Evolutionary conservation across 2,797 vertebrate genomes (phyloP), one percentile per base, ranked within the genome.

Genomic region (Oreortyx pictus): DNA sequence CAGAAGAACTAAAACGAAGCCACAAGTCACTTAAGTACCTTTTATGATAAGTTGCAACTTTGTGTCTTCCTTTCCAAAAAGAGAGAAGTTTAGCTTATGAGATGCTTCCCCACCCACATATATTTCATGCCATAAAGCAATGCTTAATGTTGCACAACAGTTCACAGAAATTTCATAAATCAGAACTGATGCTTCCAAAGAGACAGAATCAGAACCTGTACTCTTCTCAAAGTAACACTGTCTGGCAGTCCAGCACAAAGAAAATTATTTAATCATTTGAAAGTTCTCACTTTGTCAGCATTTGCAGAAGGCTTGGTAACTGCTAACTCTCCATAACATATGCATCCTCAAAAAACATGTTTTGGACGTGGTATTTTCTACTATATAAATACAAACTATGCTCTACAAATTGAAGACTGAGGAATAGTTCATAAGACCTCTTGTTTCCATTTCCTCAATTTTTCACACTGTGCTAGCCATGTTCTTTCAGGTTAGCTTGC

Each of bases 131-230:
- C 75, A 66, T 31, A 22, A 66, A 33, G 23, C 12, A 59, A 35
- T 5, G 16, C 29, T 72, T 37, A 31, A 61, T 41, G 50, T 20
- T 25, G 17, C 76, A 67, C 19, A 35, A 65, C 9, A 27, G 8
- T 46, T 72, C 47, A 56, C 1, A 27, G 16, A 16, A 39, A 43
- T n/a, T 71, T 49, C 44, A 61, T 56, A 76, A 49, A 81, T 81
- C 41, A 39, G 14, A 3, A 0, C 6, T 54, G 46, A 19, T 25
- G 35, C 41, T 60, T 59, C 2, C 1, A 11, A 33, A 23, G n/a
- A 23, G 19, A 61, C 37, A 39, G 31, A 17, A 84, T 52, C 73
- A 52, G 50, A 61, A 35, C 25, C n/a, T 18, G 12, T 12, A 46
- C 22, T 37, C 24, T 31, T 54, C 70, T 44, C 6, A 2, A 67